phyloP scores from a whole-genome alignment of 2,888 invertebrate genomes.

The Acanthacorydalis orientalis region DNA sequence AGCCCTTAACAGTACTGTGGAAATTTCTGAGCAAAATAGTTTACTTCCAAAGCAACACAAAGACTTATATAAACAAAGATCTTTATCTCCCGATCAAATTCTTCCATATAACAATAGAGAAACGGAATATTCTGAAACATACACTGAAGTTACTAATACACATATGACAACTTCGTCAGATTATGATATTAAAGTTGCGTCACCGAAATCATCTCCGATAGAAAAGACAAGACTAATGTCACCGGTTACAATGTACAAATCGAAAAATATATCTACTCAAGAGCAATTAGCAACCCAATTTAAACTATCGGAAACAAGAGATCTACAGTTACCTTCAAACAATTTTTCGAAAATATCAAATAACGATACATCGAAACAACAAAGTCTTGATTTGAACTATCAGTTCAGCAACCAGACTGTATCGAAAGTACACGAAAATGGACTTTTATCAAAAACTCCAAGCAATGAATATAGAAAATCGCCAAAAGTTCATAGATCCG shows the following conservation, averaged over 20 bases:
- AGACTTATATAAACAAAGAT: no score
- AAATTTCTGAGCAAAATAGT: neutral
- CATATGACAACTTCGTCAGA: neutral
- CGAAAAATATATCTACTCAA: neutral
- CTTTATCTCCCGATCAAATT: no score
- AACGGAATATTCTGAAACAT: neutral
- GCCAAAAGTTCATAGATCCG: slow-evolving; percentile 1
- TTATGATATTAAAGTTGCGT: neutral
- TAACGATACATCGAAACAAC: neutral
- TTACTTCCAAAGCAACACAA: neutral
- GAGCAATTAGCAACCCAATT: neutral
- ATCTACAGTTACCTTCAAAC: no score
- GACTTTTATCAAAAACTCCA: neutral
- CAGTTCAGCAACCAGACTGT: neutral
- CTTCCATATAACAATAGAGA: no score
- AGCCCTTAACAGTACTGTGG: slow-evolving; percentile 1
- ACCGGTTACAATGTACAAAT: neutral
- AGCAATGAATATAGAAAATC: slow-evolving; percentile 1
- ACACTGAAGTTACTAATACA: neutral
- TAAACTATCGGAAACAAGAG: no score
- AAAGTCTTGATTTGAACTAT: neutral
- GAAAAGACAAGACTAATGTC: neutral
- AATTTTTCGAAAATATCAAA: no score
- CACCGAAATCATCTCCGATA: neutral
- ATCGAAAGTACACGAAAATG: neutral